phyloP scores from a whole-genome alignment of 2,797 vertebrate genomes.

The Crax fasciolata region DNA sequence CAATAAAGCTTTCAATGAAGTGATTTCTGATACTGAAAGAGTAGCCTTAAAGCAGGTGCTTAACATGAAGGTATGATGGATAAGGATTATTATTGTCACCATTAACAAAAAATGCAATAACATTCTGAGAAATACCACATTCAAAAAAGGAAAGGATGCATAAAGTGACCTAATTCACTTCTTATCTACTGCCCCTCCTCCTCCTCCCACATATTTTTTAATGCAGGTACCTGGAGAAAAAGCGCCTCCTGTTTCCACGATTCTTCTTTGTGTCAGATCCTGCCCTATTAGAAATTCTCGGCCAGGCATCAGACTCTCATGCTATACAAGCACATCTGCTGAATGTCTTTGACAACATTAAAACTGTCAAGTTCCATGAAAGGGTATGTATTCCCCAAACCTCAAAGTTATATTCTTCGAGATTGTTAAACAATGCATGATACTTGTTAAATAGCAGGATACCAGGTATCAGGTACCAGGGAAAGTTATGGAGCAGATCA shows the following conservation, averaged over 20 bases:
- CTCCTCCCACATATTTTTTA: not conserved
- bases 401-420: not conserved
- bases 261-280: conserved; percentile 99
- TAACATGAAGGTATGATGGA: not conserved
- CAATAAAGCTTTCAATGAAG: not conserved
- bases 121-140: not conserved
- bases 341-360: conserved; percentile 97
- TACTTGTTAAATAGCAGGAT: not conserved
- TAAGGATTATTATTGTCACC: not conserved
- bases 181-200: accelerated
- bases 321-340: conserved; percentile 95
- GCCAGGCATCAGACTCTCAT: conserved; percentile 95
- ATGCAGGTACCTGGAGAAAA: conserved; percentile 94
- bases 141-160: not conserved
- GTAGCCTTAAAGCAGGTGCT: not conserved
- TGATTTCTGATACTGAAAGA: not conserved
- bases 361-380: conserved; percentile 92
- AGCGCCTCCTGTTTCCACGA: conserved; percentile 93
- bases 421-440: not conserved
- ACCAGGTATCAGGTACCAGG: too few relatives aligned
- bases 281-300: conserved; percentile 94
- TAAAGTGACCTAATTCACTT: not conserved
- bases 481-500: too few relatives aligned
- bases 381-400: conserved; percentile 82
- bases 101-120: not conserved